phyloP scores from a whole-genome alignment of 2,888 invertebrate species.

The Rhopalosiphum nymphaeae region DNA sequence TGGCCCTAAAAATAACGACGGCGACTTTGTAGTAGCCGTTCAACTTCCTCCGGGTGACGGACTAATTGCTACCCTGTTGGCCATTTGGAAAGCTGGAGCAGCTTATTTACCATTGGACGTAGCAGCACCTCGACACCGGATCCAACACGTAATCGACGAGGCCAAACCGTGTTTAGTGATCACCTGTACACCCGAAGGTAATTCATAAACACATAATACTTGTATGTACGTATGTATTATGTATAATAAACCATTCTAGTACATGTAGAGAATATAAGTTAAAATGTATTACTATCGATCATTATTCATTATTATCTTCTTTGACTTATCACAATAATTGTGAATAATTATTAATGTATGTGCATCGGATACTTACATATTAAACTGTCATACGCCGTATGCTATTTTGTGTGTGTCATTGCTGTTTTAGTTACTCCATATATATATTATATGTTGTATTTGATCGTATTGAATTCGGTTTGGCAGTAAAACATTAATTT shows the following conservation, averaged over 20 bases:
- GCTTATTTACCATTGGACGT: constrained; percentile 88
- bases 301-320: not conserved
- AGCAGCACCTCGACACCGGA: constrained; percentile 78
- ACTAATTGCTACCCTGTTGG: constrained; percentile 78
- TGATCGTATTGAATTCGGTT: not conserved
- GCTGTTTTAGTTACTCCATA: not conserved
- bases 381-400: not conserved
- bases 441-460: not conserved
- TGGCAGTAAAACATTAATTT: not conserved
- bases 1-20: constrained; percentile 74
- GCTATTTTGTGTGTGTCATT: not conserved
- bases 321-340: not conserved
- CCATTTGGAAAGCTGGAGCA: constrained; percentile 85
- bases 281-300: not conserved
- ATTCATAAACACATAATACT: constrained; percentile 66
- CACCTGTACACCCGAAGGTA: constrained; percentile 76
- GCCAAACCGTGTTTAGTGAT: constrained; percentile 80
- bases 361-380: not conserved
- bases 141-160: constrained; percentile 82
- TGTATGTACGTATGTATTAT: not conserved
- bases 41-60: constrained; percentile 83
- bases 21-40: constrained; percentile 82
- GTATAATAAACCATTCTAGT: not conserved
- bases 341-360: not conserved
- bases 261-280: not conserved